These are phyloP conservation scores for Pseudochaenichthys georgianus DNA, from an alignment of 2,797 vertebrate species.

Conservation along the genomic window DNA sequence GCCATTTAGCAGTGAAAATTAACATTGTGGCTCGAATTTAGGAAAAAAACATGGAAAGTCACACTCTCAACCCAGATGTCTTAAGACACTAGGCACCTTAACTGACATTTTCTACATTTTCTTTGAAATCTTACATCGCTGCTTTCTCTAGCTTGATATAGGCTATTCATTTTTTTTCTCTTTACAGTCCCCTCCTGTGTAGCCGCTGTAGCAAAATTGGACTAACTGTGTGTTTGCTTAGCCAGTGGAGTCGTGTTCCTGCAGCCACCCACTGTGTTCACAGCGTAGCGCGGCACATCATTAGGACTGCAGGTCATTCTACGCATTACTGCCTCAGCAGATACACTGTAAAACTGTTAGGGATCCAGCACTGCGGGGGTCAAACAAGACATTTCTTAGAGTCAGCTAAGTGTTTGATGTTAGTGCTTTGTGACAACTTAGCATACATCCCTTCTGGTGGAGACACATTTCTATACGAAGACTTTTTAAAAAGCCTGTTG, in stretches of 20 bases:
- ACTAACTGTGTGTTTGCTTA: conserved; percentile 8
- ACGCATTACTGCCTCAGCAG: conserved; percentile 45
- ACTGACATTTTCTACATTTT: neutral
- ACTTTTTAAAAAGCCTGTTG: neutral
- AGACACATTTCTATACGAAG: neutral
- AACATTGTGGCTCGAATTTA: neutral
- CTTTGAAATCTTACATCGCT: conserved; percentile 3
- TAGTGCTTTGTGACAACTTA: neutral
- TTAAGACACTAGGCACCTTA: neutral
- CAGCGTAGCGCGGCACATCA: conserved; percentile 41
- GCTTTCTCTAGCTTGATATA: conserved; percentile 13
- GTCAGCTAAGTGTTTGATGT: conserved; percentile 4
- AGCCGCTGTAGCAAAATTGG: conserved; percentile 21
- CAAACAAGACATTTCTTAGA: neutral
- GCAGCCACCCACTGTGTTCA: conserved; percentile 33
- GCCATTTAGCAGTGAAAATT: neutral
- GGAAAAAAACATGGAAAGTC: neutral
- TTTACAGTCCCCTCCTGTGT: neutral
- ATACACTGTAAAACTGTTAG: conserved; percentile 17
- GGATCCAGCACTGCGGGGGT: neutral
- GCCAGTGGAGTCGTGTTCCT: conserved; percentile 4
- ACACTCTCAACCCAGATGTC: conserved; percentile 4
- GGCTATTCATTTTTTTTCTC: neutral
- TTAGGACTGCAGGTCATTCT: conserved; percentile 50
- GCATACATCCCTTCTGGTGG: neutral